Evolutionary conservation across 2,888 invertebrate genomes (phyloP), one percentile per base, ranked within the genome.

Genomic region (Julus scanicus): DNA sequence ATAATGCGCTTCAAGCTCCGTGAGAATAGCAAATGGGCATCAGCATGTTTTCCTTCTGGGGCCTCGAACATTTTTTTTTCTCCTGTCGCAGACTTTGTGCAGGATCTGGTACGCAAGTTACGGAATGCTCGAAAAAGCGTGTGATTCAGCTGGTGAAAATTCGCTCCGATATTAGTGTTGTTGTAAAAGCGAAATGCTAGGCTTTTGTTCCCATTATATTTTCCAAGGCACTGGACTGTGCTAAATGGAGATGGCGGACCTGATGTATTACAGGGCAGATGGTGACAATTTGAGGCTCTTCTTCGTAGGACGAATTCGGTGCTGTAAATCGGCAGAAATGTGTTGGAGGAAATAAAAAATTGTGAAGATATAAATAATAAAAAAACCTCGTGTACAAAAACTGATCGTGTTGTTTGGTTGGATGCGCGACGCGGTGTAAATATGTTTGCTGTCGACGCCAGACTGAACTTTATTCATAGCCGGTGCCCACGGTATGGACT

Each of bases 141-240:
- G 63, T 63, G 63, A 63, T 63, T 63, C 63, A n/a, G 57, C n/a
- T n/a, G 57, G n/a, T 57, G 57, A 15, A 63, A 63, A 63, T 17
- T 63, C 63, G 20, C 20, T 20, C 63, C 20, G 63, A 63, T 63
- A 8, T 63, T 63, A 63, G n/a, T 63, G 20, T 63, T 63, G 63
- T 63, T n/a, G n/a, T n/a, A n/a, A n/a, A 63, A 20, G n/a, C 15
- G 57, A 17, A 57, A 57, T 57, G 57, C 57, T 5, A 17, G 57
- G 63, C 63, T 63, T 63, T 63, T 63, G 6, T 63, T 63, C 63
- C 63, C 63, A 63, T 63, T 63, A 63, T 63, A 20, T 20, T 20
- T 63, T 63, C 63, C 63, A 20, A 63, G n/a, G 63, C 63, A 20
- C 63, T 63, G 63, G 63, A 63, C 63, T 63, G 63, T 63, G 63